Conservation (phyloP, 2,797 vertebrate genomes). For the Peromyscus eremicus region DNA sequence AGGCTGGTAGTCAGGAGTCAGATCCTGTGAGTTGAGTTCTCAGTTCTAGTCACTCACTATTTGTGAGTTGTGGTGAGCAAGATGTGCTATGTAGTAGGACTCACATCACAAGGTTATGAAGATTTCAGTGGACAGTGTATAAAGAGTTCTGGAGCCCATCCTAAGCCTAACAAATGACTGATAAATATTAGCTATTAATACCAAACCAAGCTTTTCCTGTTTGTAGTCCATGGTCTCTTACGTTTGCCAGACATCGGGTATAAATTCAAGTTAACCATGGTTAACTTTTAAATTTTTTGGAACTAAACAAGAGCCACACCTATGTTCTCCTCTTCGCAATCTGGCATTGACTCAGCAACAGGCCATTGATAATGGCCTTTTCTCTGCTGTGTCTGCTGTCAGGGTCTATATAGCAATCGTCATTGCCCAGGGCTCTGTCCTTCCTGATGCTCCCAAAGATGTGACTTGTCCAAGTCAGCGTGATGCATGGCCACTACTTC, state of each 20-base stretch:
- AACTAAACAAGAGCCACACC: background rate
- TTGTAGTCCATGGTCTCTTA: background rate
- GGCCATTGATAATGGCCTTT: too few species aligned
- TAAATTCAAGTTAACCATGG: background rate
- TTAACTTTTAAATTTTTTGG: too few species aligned
- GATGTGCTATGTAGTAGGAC: background rate
- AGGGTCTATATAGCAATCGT: background rate
- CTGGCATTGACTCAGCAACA: background rate
- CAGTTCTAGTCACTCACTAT: background rate
- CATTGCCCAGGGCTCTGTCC: background rate
- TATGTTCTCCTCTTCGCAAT: background rate
- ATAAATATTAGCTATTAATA: background rate
- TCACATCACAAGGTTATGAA: background rate
- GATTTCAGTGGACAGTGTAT: background rate
- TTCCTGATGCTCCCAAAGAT: slow-evolving; percentile 19
- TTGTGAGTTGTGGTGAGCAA: background rate
- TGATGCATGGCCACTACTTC: too few species aligned
- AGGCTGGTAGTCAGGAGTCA: background rate
- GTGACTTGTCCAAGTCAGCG: background rate
- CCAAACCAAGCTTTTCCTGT: background rate
- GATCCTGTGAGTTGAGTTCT: background rate
- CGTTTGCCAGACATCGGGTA: background rate
- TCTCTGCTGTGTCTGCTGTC: background rate
- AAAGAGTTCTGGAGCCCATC: background rate
- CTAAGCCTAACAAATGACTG: background rate